phyloP scores from a whole-genome alignment of 2,797 vertebrate genomes.

The Brachymystax lenok region DNA sequence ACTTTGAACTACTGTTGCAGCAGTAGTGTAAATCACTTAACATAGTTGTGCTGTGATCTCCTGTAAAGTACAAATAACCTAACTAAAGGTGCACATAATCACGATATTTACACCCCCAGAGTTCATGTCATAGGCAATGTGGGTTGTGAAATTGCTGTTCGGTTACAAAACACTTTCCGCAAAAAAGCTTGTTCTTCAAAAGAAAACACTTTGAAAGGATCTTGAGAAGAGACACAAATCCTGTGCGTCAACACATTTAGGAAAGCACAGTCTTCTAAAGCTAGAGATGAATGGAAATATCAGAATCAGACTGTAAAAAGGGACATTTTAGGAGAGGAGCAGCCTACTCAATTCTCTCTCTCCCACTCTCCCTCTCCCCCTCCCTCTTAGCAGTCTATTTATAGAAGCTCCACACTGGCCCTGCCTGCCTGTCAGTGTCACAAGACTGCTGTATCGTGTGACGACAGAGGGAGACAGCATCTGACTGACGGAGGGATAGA shows the following conservation, averaged over 20 bases:
- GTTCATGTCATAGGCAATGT: neutral
- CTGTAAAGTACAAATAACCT: neutral
- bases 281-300: neutral
- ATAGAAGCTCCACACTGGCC: constrained; percentile 57
- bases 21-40: neutral
- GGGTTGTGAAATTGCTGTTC: constrained; percentile 45
- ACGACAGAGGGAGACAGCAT: constrained; percentile 47
- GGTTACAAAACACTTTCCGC: constrained; percentile 24
- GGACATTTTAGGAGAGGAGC: neutral
- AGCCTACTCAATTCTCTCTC: neutral
- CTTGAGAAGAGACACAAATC: neutral
- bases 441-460: constrained; percentile 73
- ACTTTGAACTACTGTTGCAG: neutral
- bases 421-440: constrained; percentile 64
- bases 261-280: neutral
- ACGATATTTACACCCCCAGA: neutral
- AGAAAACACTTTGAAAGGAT: neutral
- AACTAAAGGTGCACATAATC: neutral
- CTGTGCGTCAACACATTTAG: no score
- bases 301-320: neutral
- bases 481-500: constrained; percentile 45
- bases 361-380: neutral
- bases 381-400: constrained; percentile 64
- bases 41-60: neutral
- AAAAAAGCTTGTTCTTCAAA: constrained; percentile 21